Base-by-base conservation (phyloP, 2,113 vertebrate species). In the Ictalurus furcatus region DNA sequence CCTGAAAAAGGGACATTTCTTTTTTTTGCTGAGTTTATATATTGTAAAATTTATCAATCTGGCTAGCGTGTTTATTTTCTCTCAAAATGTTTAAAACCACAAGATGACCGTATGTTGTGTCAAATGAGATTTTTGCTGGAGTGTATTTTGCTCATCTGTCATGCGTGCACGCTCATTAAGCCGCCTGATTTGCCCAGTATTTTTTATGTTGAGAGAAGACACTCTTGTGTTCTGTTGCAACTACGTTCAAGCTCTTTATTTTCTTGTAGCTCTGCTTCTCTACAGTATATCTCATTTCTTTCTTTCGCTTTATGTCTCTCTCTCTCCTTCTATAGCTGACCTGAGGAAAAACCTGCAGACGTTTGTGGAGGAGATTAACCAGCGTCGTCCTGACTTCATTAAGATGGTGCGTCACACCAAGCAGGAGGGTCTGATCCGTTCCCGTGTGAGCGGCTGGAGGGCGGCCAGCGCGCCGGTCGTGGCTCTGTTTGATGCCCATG, bases 401-500 rank as follows among this genome's bases (percentile, higher is more conserved):
- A 99, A 99, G 94, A 90, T 98, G 6, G 97, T 99, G 88, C 95
- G 98, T 14, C 98, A 99, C 91, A 88, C 91, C 94, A 97, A 96
- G 89, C 98, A 99, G 92, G 98, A 99, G 91, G 98, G 98, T 71
- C 96, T 99, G 90, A 99, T 99, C 92, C 97, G 98, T 0, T 97
- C 98, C 17, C 95, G 98, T 21, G 98, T 99, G 92, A 99, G 98
- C 0, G 98, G 98, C 48, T 99, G 98, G 98, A 96, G 98, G 85
- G 97, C 92, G 0, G 97, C 98, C 76, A 97, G 96, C 0, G 98
- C 98, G 0, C 97, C 98, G 0, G 96, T 99, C 0, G 98, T 99
- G 16, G 98, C 98, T 0, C 97, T 99, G 85, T 99, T 99, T 48
- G 98, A 99, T 90, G 98, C 98, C 89, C 98, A 99, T 0, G 97